Base-by-base conservation (phyloP, 2,113 vertebrate genomes). In the Phylloscopus trochiloides region DNA sequence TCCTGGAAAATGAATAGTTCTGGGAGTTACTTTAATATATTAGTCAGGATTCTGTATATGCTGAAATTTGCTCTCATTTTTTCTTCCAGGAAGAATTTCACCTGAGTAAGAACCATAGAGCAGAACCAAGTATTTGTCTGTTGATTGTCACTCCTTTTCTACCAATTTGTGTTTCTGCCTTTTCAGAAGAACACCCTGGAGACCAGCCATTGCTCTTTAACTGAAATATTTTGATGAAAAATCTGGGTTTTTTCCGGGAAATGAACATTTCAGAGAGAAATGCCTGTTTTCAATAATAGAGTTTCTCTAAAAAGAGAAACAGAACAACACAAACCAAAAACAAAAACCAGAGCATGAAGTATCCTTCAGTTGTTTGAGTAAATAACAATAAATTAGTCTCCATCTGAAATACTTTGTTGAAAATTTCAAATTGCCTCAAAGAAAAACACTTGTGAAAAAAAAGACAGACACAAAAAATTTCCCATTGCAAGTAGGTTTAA, bases 251-350 rank as follows among this genome's bases (percentile, higher is more conserved):
- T 62, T 51, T 6, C 29, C 91, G 90, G 38, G 38, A 92, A 95
- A 88, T 73, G 5, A 87, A 73, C 51, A 85, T 79, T 96, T 89
- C 40, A 50, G 47, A 76, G 34, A 84, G 29, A 17, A 92, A 79
- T 88, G 73, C 82, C 73, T 91, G 81, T 88, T 96, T 95, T 82
- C 58, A 94, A 54, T 92, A 94, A 90, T 12, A 73, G 12, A 0
- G 6, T 80, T 88, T 86, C 67, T 88, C 38, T 58, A 42, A 52
- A 67, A 88, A 61, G 78, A 65, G 47, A n/a, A 34, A 21, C 22
- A 54, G 45, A 34, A 57, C 36, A 50, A 68, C 21, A 45, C 42
- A 74, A 55, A 14, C 15, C 13, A 32, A 72, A 24, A 21, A 1
- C 32, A 68, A 48, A 43, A 78, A 42, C 16, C 40, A 78, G 43